Conservation (phyloP, 2,888 invertebrate genomes). For the Hesperia comma region DNA sequence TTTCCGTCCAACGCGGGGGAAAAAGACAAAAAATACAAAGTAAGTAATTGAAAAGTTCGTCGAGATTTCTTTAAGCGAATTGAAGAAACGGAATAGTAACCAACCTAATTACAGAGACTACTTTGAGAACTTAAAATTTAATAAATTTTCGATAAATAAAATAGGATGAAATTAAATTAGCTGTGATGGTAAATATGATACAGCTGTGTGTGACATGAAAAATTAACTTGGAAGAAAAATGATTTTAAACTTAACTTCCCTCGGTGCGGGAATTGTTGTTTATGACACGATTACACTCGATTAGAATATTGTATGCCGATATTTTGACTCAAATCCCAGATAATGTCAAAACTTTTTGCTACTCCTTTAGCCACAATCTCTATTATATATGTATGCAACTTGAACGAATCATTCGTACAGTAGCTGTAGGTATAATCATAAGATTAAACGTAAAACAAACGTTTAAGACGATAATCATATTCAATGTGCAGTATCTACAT, state of each 20-base stretch:
- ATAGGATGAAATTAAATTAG: not conserved
- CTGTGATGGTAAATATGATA: not conserved
- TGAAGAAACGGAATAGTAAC: conserved; percentile 17
- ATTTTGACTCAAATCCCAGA: no score
- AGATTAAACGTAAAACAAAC: no score
- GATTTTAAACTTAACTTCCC: not conserved
- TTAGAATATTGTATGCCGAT: no score
- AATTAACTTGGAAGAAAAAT: not conserved
- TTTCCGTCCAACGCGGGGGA: not conserved
- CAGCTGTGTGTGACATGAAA: conserved; percentile 1
- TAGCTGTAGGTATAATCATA: no score
- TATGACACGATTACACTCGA: no score
- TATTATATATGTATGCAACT: no score
- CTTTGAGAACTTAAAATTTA: not conserved
- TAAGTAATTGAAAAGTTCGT: conserved; percentile 15
- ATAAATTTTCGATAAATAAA: not conserved
- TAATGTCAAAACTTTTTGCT: no score
- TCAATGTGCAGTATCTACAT: no score
- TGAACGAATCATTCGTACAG: no score
- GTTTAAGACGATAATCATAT: no score
- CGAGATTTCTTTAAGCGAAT: conserved; percentile 10
- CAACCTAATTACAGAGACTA: conserved; percentile 21
- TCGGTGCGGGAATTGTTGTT: no score
- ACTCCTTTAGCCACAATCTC: no score
- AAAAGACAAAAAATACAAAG: conserved; percentile 25